These are phyloP conservation scores for Heliangelus exortis DNA, from an alignment of 2,797 vertebrate genomes.

Conservation along the genomic window DNA sequence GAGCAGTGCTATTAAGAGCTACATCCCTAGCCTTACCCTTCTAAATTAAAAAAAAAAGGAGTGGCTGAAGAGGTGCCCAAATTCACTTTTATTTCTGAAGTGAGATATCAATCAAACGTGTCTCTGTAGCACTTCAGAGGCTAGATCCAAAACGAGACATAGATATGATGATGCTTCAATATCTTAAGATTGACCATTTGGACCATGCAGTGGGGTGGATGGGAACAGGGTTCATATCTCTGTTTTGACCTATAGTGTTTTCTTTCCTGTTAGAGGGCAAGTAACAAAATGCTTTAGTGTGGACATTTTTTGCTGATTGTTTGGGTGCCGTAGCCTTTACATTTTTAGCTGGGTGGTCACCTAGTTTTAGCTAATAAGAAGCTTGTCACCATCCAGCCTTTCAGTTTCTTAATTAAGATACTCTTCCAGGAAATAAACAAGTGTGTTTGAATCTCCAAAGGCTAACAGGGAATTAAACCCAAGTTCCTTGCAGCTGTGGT, in stretches of 20 bases:
- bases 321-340: not conserved
- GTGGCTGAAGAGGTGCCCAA: conserved; percentile 7
- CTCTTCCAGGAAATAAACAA: not conserved
- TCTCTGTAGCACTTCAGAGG: not conserved
- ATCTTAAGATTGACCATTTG: not conserved
- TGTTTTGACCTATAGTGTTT: not conserved
- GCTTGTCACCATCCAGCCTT: not conserved
- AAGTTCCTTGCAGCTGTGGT: not conserved
- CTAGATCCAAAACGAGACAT: not conserved
- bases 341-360: not conserved
- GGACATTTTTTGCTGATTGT: not conserved
- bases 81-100: not conserved
- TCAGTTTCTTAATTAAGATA: not conserved
- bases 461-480: not conserved
- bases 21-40: not conserved
- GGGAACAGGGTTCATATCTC: not conserved
- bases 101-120: not conserved
- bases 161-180: not conserved
- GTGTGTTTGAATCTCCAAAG: not conserved
- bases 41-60: not conserved
- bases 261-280: not conserved
- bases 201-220: not conserved
- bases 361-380: not conserved
- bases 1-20: not conserved
- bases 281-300: not conserved